phyloP scores from a whole-genome alignment of 1,140 invertebrate genomes.

The Subanguina moxae region DNA sequence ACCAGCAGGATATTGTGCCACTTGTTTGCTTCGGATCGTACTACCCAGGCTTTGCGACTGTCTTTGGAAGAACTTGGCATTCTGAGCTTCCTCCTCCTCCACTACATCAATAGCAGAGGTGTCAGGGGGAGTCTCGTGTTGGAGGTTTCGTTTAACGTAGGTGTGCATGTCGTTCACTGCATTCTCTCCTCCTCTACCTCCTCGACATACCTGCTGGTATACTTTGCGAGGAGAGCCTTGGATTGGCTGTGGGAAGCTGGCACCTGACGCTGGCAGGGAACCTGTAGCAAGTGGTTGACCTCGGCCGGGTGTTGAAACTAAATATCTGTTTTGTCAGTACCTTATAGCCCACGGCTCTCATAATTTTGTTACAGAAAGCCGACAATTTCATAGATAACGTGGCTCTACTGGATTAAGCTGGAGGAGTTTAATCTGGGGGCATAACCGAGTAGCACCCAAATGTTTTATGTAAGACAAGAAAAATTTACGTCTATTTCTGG shows the following conservation, averaged over 20 bases:
- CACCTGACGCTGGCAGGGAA: neutral
- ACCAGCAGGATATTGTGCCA: neutral
- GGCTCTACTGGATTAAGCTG: too few species aligned
- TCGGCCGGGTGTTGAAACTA: too few species aligned
- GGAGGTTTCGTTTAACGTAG: neutral
- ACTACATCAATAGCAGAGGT: slow-evolving; percentile 14
- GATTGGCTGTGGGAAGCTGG: neutral
- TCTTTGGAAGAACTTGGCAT: slow-evolving; percentile 25
- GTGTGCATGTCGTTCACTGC: neutral
- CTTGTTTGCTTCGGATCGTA: neutral
- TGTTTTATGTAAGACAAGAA: too few species aligned
- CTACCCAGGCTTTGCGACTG: slow-evolving; percentile 8
- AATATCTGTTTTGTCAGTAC: too few species aligned
- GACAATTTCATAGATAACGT: too few species aligned
- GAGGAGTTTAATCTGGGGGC: too few species aligned
- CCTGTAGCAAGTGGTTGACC: neutral
- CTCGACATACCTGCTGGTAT: neutral
- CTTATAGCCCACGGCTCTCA: too few species aligned
- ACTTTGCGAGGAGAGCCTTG: neutral
- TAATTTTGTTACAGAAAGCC: too few species aligned
- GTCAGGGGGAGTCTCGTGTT: slow-evolving; percentile 1
- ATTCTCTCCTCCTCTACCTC: too few species aligned
- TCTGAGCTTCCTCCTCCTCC: slow-evolving; percentile 29
- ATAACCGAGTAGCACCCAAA: too few species aligned
- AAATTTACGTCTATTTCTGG: slow-evolving; percentile 2